Evolutionary conservation across 1,140 invertebrate species (phyloP).

Genomic region (Aphelenchoides avenae): DNA sequence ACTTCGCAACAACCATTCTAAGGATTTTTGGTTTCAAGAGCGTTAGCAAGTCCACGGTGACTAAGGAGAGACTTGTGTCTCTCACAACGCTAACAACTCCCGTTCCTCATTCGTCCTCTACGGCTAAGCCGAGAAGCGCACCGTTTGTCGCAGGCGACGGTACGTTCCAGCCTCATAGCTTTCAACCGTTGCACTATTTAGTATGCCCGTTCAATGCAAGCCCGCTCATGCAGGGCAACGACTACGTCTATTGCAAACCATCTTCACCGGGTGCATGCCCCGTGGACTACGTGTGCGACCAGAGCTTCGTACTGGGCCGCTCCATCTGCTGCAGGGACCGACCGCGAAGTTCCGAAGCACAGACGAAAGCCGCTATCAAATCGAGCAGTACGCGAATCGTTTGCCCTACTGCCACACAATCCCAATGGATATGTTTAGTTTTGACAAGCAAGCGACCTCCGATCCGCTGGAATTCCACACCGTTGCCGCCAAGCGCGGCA

Average conservation of each 20-base stretch:
- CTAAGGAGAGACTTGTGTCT: not conserved
- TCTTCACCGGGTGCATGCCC: conserved; percentile 46
- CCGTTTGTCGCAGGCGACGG: conserved; percentile 10
- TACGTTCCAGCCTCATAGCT: too few relatives aligned
- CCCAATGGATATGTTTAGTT: too few relatives aligned
- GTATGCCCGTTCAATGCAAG: conserved; percentile 50
- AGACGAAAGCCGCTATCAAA: too few relatives aligned
- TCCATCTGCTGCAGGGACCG: conserved; percentile 49
- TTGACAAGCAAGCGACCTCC: too few relatives aligned
- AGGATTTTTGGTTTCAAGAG: conserved; percentile 38
- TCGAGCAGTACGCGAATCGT: too few relatives aligned
- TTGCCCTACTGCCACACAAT: too few relatives aligned
- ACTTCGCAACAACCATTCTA: conserved; percentile 44
- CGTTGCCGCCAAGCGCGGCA: too few relatives aligned
- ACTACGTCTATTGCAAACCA: conserved; percentile 47
- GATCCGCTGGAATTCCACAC: too few relatives aligned
- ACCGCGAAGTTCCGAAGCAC: not conserved
- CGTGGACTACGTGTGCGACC: conserved; percentile 48
- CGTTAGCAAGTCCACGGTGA: not conserved
- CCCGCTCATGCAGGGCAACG: conserved; percentile 37
- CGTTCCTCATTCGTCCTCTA: not conserved
- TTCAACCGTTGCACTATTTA: too few relatives aligned
- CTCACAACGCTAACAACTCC: not conserved
- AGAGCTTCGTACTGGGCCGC: conserved; percentile 46
- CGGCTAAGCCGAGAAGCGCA: conserved; percentile 12